These are phyloP conservation scores for Nymphalis c-album DNA, from an alignment of 2,888 invertebrate species.

Conservation along the genomic window DNA sequence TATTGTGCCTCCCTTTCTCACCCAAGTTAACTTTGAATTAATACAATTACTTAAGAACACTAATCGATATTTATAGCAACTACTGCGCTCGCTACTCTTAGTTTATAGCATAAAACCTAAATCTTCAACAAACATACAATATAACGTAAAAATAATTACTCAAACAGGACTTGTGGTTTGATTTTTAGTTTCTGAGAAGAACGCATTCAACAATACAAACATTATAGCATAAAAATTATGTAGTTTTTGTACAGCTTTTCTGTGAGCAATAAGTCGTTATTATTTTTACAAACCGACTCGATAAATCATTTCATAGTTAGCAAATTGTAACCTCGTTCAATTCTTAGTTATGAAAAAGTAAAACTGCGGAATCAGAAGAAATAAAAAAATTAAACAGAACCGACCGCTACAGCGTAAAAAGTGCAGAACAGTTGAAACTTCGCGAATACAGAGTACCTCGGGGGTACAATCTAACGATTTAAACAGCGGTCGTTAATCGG, in stretches of 20 bases:
- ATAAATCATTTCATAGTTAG: slow-evolving; percentile 25
- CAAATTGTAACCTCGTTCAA: slow-evolving; percentile 29
- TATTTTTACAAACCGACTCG: slow-evolving; percentile 19
- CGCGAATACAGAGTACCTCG: slow-evolving; percentile 31
- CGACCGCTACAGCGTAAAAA: slow-evolving; percentile 32
- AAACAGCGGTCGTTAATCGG: slow-evolving; percentile 41
- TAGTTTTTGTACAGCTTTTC: neutral
- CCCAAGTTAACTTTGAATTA: too few relatives aligned
- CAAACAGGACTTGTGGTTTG: too few relatives aligned
- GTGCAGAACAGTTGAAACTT: slow-evolving; percentile 37
- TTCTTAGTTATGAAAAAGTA: slow-evolving; percentile 29
- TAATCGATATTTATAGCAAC: too few relatives aligned
- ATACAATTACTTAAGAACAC: too few relatives aligned
- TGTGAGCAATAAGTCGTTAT: neutral
- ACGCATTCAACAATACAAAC: too few relatives aligned
- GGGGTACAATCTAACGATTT: slow-evolving; percentile 39
- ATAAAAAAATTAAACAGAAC: slow-evolving; percentile 30
- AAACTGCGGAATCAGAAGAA: slow-evolving; percentile 30
- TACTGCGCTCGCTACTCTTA: too few relatives aligned
- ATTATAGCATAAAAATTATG: too few relatives aligned
- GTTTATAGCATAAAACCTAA: too few relatives aligned
- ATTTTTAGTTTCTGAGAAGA: too few relatives aligned
- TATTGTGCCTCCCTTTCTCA: too few relatives aligned
- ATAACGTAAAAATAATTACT: too few relatives aligned
- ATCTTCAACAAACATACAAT: too few relatives aligned